Conservation (phyloP, 1,140 invertebrate species). For the Drosophila sp. region DNA sequence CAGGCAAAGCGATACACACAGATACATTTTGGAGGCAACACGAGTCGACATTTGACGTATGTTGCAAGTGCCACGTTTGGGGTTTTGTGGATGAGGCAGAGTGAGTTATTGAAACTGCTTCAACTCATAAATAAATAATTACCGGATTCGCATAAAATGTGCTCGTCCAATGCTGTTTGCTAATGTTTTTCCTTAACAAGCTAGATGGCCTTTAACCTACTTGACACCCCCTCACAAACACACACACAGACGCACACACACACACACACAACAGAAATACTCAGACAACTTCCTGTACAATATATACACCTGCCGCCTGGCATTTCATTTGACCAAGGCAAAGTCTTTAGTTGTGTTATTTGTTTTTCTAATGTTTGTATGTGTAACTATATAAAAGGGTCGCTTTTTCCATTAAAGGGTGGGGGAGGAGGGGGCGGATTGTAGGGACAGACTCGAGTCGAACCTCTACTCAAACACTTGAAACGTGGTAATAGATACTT, state of each 20-base stretch:
- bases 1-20: constrained; percentile 20
- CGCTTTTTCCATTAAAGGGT: constrained; percentile 58
- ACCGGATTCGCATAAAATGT: constrained; percentile 71
- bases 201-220: constrained; percentile 2
- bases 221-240: background rate
- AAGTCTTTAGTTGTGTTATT: constrained; percentile 56
- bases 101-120: constrained; percentile 83
- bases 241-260: constrained; percentile 25
- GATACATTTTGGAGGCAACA: background rate
- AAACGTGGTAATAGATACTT: constrained; percentile 77
- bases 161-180: constrained; percentile 59
- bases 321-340: constrained; percentile 14
- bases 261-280: constrained; percentile 3
- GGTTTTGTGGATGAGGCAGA: constrained; percentile 40
- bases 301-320: constrained; percentile 32
- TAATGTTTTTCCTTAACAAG: constrained; percentile 61
- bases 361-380: constrained; percentile 65
- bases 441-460: constrained; percentile 5
- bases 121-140: constrained; percentile 84
- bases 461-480: constrained; percentile 60
- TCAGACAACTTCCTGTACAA: constrained; percentile 22
- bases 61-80: constrained; percentile 8
- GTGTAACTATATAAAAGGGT: constrained; percentile 33
- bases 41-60: constrained; percentile 64
- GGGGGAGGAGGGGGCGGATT: background rate